Base-by-base conservation (phyloP, 2,888 invertebrate genomes). In the Bellardia bayeri region DNA sequence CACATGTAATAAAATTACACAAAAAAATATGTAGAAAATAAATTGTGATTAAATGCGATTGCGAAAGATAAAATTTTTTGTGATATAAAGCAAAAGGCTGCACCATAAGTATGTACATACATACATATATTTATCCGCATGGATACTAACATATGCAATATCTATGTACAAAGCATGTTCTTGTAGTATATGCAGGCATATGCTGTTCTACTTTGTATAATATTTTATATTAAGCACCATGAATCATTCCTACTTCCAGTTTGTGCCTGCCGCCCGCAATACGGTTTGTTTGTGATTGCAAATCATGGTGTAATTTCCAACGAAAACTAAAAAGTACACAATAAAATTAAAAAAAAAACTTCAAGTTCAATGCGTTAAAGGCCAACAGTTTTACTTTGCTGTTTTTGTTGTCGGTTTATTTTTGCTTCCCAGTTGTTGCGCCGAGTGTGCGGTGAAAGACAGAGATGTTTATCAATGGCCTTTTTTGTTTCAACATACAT, bases 301-400 rank as follows among this genome's bases (percentile, higher is more conserved):
- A 79, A 74, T 33, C 61, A 56, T 87, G 84, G 84, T 75, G 84
- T 79, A 85, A 87, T 81, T 72, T 49, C 9, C 23, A 68, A 71
- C 40, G 14, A 56, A 64, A 33, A 33, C 5, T 16, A 63, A 64
- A 63, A 40, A 37, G n/a, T 33, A n/a, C n/a, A 63, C 6, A 51
- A 51, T 61, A 61, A 54, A 23, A 23, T 23, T 0, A 2, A 14
- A 33, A 14, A 13, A 63, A 63, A 33, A 37, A 16, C 23, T 7
- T 37, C 71, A 86, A 82, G 56, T 76, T 75, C 56, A 79, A 72
- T 45, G 16, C 7, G 71, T 68, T 54, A 64, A 71, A 49, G 63
- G 63, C 63, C 74, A 75, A n/a, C 40, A 40, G 14, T 68, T 56
- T 68, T 16, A 16, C 30, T 7, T 33, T 40, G 49, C 30, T 23